Evolutionary conservation across 2,797 vertebrate species (phyloP).

Genomic region (Choloepus didactylus): DNA sequence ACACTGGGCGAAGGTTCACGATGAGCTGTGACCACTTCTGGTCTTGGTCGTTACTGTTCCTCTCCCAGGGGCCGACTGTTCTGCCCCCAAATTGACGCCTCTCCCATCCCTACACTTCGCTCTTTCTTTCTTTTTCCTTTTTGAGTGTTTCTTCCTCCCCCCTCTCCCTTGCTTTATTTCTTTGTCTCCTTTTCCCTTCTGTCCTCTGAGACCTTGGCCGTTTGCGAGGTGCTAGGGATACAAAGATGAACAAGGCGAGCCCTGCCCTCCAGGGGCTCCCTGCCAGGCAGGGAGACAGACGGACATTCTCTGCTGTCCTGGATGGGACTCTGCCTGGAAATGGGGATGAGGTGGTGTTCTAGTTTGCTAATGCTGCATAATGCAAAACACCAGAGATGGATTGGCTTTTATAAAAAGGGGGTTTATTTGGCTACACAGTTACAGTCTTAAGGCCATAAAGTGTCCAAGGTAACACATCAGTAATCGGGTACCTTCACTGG

Average conservation of each 20-base stretch:
- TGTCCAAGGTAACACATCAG: no score
- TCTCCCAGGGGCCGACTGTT: neutral
- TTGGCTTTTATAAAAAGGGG: no score
- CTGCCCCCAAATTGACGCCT: accelerated
- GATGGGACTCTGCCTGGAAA: neutral
- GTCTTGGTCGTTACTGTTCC: neutral
- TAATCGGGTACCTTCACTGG: no score
- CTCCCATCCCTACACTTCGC: accelerated
- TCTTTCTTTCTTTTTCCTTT: neutral
- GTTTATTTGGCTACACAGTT: no score
- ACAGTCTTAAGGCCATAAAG: no score
- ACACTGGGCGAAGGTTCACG: neutral
- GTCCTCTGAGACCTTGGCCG: neutral
- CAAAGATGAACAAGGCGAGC: neutral
- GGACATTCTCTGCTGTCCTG: accelerated
- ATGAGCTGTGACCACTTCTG: neutral
- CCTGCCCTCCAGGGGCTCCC: accelerated
- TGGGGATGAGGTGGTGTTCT: neutral
- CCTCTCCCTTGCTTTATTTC: neutral
- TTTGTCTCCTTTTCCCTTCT: no score
- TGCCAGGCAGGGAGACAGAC: neutral
- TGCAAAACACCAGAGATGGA: no score
- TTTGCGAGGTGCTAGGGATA: neutral
- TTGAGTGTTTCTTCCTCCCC: neutral
- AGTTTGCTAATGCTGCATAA: no score